These are phyloP conservation scores for Perithous albicinctus DNA, from an alignment of 2,888 invertebrate genomes.

Conservation along the genomic window DNA sequence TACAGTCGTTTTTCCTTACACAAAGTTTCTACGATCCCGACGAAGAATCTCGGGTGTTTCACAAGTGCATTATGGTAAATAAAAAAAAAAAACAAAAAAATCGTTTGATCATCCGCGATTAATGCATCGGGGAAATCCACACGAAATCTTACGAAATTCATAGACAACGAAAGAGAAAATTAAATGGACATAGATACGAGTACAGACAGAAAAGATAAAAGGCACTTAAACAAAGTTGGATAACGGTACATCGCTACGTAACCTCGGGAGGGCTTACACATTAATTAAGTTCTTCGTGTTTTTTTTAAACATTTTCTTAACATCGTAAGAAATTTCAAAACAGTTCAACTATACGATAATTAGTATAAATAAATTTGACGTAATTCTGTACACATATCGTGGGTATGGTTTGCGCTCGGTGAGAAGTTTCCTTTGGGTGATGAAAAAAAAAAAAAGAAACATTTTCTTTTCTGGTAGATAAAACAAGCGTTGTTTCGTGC, in stretches of 20 bases:
- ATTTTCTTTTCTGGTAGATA: slow-evolving; percentile 17
- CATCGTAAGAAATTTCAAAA: slow-evolving; percentile 24
- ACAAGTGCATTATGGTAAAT: slow-evolving; percentile 27
- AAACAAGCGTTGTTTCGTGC: slow-evolving; percentile 43
- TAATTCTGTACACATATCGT: slow-evolving; percentile 43
- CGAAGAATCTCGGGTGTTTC: slow-evolving; percentile 31
- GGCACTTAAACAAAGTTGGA: slow-evolving; percentile 63
- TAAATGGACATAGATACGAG: background rate
- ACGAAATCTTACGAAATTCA: slow-evolving; percentile 9
- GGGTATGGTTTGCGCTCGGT: slow-evolving; percentile 16
- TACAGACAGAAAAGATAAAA: slow-evolving; percentile 45
- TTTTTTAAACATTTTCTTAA: slow-evolving; percentile 19
- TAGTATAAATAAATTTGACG: slow-evolving; percentile 44
- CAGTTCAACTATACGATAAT: slow-evolving; percentile 24
- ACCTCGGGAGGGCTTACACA: slow-evolving; percentile 21
- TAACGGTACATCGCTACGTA: slow-evolving; percentile 34
- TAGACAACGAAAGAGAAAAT: background rate
- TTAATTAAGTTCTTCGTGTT: slow-evolving; percentile 15
- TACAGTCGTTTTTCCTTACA: slow-evolving; percentile 45
- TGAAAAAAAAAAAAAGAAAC: slow-evolving; percentile 27
- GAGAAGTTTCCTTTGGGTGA: slow-evolving; percentile 34
- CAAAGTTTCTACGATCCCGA: slow-evolving; percentile 41
- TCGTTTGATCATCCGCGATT: background rate
- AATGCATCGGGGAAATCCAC: background rate
- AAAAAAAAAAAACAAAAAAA: slow-evolving; percentile 15